Evolutionary conservation across 2,888 invertebrate genomes (phyloP), one percentile per base, ranked within the genome.

Genomic region (Alloplasta piceator): DNA sequence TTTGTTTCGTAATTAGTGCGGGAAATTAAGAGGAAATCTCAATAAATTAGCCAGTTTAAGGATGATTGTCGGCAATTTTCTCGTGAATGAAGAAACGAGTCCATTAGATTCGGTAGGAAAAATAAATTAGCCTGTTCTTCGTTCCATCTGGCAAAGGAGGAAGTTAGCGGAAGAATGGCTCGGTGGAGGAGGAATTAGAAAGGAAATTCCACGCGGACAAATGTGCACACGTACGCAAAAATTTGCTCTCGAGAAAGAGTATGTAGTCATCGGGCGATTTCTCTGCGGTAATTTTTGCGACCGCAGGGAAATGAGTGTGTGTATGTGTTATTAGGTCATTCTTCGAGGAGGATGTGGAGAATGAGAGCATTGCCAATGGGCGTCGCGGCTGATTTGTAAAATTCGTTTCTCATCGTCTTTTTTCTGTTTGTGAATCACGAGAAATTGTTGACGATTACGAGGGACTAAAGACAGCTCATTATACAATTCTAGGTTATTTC

Each of bases 181-280:
- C 46, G 36, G 39, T 10, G 10, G 46, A 46, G 64, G 70, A 77
- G 60, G 12, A 41, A 67, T 64, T 77, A 56, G 70, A 77, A 77
- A 72, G 75, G 68, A 75, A 80, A 80, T 80, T 71, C 66, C 79
- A 66, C 66, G 41, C 66, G 10, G 46, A 75, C 58, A 26, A 26
- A 26, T 26, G 26, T 26, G 26, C 43, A 68, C 56, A 50, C 55
- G 46, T 55, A 75, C 60, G 75, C 70, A 60, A 60, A 50, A 14
- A 41, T 3, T 38, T 12, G 6, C 9, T 9, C 39, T 39, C 6
- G 38, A 10, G 60, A n/a, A n/a, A 52, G 36, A 43, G 60, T 68
- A 14, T 46, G 56, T 55, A 70, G 66, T 74, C 74, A 79, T 74
- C 60, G 79, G n/a, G 43, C 64, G 67, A 77, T 77, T 72, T 63